Evolutionary conservation across 2,888 invertebrate species (phyloP).

Genomic region (Sturmia bella): DNA sequence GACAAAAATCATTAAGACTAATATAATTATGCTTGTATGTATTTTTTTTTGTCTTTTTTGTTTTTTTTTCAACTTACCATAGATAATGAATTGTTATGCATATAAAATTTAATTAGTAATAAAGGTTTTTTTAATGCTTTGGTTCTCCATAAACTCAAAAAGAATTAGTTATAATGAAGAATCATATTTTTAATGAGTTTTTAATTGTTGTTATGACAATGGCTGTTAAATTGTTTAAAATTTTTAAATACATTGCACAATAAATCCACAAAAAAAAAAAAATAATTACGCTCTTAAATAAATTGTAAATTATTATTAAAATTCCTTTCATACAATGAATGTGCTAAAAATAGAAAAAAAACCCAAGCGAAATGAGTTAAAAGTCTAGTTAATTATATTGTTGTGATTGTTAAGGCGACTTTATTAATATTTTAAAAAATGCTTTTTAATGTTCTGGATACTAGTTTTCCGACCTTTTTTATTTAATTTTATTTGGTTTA

Average conservation of each 20-base stretch:
- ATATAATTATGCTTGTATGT: conserved; percentile 41
- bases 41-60: background rate
- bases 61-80: conserved; percentile 22
- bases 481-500: too few relatives aligned
- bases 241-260: background rate
- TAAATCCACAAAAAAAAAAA: background rate
- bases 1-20: conserved; percentile 64
- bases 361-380: background rate
- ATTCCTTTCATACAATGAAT: conserved; percentile 3
- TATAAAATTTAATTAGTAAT: conserved; percentile 19
- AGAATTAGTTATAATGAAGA: conserved; percentile 1
- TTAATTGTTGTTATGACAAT: conserved; percentile 34
- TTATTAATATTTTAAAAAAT: too few relatives aligned
- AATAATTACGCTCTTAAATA: background rate
- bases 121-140: conserved; percentile 7
- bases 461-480: too few relatives aligned
- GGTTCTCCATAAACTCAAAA: background rate
- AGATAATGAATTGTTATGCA: conserved; percentile 25
- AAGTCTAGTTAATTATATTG: conserved; percentile 15
- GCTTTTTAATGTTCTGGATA: too few relatives aligned
- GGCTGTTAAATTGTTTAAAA: background rate
- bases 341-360: background rate
- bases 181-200: conserved; percentile 49
- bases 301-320: conserved; percentile 26
- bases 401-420: background rate